A percentile compares a stretch with the other conserved stretches of the same genome.
Conservation (phyloP, 2,113 vertebrate genomes). For the Notechis scutatus region DNA sequence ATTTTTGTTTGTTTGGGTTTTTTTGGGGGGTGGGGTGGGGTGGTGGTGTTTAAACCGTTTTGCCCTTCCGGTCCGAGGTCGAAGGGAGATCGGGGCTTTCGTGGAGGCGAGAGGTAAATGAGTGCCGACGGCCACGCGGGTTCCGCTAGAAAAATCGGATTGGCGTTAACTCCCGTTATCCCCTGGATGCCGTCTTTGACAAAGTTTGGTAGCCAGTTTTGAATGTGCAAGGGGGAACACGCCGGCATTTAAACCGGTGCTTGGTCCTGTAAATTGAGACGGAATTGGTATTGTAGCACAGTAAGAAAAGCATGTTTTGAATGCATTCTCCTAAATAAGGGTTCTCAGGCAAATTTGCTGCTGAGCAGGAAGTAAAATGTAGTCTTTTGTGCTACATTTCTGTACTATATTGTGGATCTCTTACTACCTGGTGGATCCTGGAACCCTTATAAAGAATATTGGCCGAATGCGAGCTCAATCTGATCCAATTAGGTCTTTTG, state of each 20-base stretch:
- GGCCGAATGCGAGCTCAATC: not conserved
- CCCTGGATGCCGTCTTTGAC: not conserved
- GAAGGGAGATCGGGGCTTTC: conserved; percentile 2
- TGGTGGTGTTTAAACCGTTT: no score
- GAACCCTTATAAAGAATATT: not conserved
- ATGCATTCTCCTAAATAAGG: not conserved
- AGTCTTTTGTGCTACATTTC: not conserved
- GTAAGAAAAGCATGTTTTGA: not conserved
- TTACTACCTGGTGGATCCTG: not conserved
- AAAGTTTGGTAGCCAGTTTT: not conserved
- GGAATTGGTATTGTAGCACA: no score
- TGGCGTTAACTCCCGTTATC: not conserved
- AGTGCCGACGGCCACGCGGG: conserved; percentile 36
- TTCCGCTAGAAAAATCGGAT: conserved; percentile 11
- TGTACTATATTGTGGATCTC: no score
- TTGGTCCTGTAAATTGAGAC: not conserved
- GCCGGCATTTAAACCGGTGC: not conserved
- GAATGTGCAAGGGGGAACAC: not conserved
- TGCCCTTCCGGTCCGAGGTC: conserved; percentile 29
- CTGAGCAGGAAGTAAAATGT: not conserved
- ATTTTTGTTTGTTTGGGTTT: not conserved
- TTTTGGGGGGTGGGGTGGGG: no score
- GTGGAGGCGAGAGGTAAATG: conserved; percentile 12
- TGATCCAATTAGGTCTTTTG: not conserved
- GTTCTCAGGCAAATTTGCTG: not conserved